Evolutionary conservation across 1,140 invertebrate species (phyloP).

Genomic region (Solenopsis fugax): DNA sequence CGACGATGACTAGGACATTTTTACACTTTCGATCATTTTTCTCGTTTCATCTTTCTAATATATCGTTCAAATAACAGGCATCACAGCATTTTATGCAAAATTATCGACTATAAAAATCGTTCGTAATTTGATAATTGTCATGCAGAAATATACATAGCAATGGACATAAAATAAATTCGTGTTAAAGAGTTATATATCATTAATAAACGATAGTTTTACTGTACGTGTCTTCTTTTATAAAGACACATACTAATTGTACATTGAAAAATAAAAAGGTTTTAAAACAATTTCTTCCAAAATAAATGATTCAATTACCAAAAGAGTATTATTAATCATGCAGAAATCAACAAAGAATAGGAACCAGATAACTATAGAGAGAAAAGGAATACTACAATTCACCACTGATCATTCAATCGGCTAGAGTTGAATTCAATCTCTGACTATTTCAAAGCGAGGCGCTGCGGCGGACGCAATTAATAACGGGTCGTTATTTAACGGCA

Average conservation of each 20-base stretch:
- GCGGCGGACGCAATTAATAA: conserved; percentile 37
- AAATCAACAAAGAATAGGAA: not conserved
- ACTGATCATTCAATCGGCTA: conserved; percentile 11
- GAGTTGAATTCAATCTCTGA: conserved; percentile 3
- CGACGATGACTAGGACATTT: conserved; percentile 51
- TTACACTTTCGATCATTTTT: conserved; percentile 15
- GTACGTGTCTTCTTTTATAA: not conserved
- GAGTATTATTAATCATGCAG: not conserved
- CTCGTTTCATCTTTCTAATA: not conserved
- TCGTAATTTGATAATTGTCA: not conserved
- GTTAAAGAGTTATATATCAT: not conserved
- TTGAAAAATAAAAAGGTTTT: not conserved
- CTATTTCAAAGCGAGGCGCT: not conserved
- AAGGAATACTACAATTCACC: not conserved
- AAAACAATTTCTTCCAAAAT: not conserved
- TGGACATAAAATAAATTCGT: not conserved
- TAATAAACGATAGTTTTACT: not conserved
- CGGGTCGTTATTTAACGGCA: conserved; percentile 42
- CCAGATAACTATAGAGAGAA: not conserved
- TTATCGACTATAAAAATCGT: not conserved
- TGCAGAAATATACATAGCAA: conserved; percentile 1
- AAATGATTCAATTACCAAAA: not conserved
- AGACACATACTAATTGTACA: not conserved
- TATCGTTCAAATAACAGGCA: not conserved
- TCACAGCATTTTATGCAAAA: not conserved